Evolutionary conservation across 2,888 invertebrate species (phyloP).

Genomic region (Euclidia mi): DNA sequence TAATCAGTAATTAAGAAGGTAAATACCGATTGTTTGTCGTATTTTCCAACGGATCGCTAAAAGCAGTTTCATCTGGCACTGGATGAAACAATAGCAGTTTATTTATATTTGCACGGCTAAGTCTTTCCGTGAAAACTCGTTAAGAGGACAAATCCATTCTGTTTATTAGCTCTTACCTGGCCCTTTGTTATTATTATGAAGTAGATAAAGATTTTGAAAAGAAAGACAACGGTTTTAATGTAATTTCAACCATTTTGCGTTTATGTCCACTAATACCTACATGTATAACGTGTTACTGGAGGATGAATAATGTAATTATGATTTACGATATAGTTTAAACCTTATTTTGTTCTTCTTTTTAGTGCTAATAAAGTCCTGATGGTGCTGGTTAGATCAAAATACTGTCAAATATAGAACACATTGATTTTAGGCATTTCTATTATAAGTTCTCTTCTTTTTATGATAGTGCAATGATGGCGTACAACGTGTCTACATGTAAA

Average conservation of each 20-base stretch:
- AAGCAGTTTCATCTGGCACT: conserved; percentile 59
- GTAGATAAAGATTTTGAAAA: conserved; percentile 62
- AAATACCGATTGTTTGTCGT: conserved; percentile 49
- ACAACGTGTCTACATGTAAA: too few species aligned
- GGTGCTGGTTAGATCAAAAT: too few species aligned
- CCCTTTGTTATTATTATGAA: conserved; percentile 71
- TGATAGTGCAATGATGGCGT: too few species aligned
- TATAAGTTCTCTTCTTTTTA: too few species aligned
- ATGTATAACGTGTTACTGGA: conserved; percentile 4
- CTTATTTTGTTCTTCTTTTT: too few species aligned
- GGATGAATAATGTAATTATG: conserved; percentile 3
- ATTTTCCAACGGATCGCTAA: conserved; percentile 62
- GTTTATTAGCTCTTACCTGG: conserved; percentile 77
- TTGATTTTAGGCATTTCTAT: too few species aligned
- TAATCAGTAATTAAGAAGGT: conserved; percentile 66
- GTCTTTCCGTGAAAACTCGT: conserved; percentile 71
- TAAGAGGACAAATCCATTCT: conserved; percentile 72
- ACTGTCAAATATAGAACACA: too few species aligned
- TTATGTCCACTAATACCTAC: too few species aligned
- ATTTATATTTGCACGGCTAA: conserved; percentile 67
- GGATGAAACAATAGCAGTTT: conserved; percentile 69
- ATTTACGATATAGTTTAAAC: too few species aligned
- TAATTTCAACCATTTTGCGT: conserved; percentile 50
- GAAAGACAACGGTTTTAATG: conserved; percentile 51
- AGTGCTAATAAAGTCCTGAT: too few species aligned